phyloP scores from a whole-genome alignment of 2,888 invertebrate genomes.

The Morinoia aosen region DNA sequence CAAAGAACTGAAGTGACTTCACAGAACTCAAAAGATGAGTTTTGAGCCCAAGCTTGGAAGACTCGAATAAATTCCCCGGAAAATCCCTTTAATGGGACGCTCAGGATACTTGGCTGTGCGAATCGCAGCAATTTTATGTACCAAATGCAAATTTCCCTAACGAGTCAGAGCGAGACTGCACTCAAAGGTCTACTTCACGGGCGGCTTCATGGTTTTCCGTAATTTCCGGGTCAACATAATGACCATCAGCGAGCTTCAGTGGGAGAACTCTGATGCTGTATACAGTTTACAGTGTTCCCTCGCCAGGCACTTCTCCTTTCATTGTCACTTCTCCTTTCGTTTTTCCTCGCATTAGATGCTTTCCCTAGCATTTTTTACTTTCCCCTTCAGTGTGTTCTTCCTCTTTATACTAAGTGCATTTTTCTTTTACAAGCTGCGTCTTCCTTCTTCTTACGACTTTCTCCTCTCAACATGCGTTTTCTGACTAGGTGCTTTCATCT shows the following conservation, averaged over 20 bases:
- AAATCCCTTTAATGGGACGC: background rate
- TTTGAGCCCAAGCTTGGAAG: background rate
- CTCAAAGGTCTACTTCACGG: background rate
- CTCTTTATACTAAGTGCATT: too few relatives aligned
- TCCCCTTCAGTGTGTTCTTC: too few relatives aligned
- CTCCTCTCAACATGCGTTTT: too few relatives aligned
- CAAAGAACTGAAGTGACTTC: conserved; percentile 3
- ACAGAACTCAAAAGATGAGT: conserved; percentile 12
- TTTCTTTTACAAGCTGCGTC: too few relatives aligned
- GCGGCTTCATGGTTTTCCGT: background rate
- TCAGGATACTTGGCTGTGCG: background rate
- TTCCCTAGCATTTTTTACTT: too few relatives aligned
- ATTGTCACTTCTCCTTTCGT: too few relatives aligned
- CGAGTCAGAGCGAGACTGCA: background rate
- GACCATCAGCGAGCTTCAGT: background rate
- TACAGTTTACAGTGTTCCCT: background rate
- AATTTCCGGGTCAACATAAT: background rate
- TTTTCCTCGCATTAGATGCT: too few relatives aligned
- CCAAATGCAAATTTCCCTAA: conserved; percentile 3
- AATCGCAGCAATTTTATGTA: background rate
- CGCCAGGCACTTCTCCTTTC: too few relatives aligned
- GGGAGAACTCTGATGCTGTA: background rate
- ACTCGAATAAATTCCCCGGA: background rate
- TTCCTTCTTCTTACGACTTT: too few relatives aligned
- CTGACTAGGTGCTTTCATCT: too few relatives aligned